Percentiles rank a stretch among this genome's conserved stretches.
These are phyloP conservation scores for Strix uralensis DNA, from an alignment of 2,113 vertebrate genomes.

Conservation along the genomic window DNA sequence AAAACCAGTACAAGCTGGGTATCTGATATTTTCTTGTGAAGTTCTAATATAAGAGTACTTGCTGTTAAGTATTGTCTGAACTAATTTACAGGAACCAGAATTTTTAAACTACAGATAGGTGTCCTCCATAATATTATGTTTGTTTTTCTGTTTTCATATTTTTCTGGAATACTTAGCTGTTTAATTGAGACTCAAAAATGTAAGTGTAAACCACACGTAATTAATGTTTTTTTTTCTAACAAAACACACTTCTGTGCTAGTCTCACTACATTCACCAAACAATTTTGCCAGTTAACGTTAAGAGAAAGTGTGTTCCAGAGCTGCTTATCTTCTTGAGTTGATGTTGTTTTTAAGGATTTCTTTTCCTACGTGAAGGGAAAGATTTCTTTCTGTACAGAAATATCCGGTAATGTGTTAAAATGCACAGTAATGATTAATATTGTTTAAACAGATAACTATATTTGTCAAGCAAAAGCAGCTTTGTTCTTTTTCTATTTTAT, in stretches of 20 bases:
- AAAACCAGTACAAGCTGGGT: neutral
- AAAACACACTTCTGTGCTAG: neutral
- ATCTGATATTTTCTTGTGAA: neutral
- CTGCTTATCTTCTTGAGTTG: neutral
- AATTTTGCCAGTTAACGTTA: neutral
- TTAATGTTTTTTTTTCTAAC: neutral
- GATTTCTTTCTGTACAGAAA: neutral
- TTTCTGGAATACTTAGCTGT: neutral
- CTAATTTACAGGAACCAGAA: neutral
- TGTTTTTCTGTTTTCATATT: neutral
- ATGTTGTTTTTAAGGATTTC: neutral
- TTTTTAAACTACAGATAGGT: neutral
- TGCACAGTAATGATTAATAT: neutral
- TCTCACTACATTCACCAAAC: neutral
- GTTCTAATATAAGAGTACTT: neutral
- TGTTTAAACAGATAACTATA: neutral
- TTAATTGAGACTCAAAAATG: neutral
- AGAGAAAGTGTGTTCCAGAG: neutral
- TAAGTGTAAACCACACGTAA: neutral
- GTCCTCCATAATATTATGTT: neutral
- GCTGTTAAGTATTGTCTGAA: neutral
- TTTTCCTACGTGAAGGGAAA: neutral
- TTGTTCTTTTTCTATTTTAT: neutral
- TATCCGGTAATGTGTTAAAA: neutral
- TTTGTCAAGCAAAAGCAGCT: neutral